Evolutionary conservation across 2,113 vertebrate genomes (phyloP).

Genomic region (Xenopus tropicalis): UCB_Xtro_10.0 CM004446.2:70106001-70106500

Average conservation of each 20-base stretch:
- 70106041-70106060: no score
- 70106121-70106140: no score
- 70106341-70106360: constrained; percentile 75
- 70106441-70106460: constrained; percentile 90
- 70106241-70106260: constrained; percentile 69
- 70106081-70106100: no score
- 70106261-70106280: constrained; percentile 69
- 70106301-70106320: constrained; percentile 69
- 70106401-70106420: constrained; percentile 87
- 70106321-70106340: constrained; percentile 78
- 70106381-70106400: constrained; percentile 82
- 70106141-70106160: no score
- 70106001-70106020: no score
- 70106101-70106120: no score
- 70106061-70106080: no score
- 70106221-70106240: constrained; percentile 64
- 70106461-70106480: constrained; percentile 80
- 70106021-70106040: no score
- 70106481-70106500: constrained; percentile 67
- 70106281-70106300: constrained; percentile 74
- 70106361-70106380: constrained; percentile 73
- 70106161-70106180: constrained; percentile 49
- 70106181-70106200: constrained; percentile 52
- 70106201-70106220: constrained; percentile 60
- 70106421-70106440: constrained; percentile 78